phyloP scores from a whole-genome alignment of 1,140 invertebrate species.

The Euura lappo region DNA sequence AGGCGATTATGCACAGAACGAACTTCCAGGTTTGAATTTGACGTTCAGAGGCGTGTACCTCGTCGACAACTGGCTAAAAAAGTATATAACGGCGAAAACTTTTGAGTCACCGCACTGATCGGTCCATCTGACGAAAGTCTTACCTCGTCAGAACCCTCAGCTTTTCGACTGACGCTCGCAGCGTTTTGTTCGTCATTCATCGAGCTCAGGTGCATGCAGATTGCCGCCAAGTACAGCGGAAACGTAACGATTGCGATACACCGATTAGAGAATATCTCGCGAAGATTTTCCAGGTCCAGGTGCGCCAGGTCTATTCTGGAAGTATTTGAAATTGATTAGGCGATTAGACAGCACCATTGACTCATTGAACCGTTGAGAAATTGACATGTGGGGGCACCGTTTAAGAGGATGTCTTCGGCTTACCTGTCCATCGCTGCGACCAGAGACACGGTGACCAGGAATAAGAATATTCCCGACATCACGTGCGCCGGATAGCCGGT shows the following conservation, averaged over 20 bases:
- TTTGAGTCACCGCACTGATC: not conserved
- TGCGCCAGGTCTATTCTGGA: conserved; percentile 51
- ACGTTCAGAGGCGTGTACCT: conserved; percentile 45
- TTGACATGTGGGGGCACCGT: too few relatives aligned
- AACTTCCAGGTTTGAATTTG: conserved; percentile 48
- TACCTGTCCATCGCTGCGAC: not conserved
- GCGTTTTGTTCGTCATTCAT: not conserved
- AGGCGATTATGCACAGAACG: conserved; percentile 45
- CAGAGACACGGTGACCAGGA: not conserved
- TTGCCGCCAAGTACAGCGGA: conserved; percentile 47
- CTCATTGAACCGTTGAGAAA: too few relatives aligned
- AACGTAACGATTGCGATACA: conserved; percentile 43
- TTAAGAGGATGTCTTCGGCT: not conserved
- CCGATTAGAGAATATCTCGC: conserved; percentile 44
- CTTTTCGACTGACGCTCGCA: not conserved
- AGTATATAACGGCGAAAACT: conserved; percentile 8
- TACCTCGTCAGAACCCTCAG: not conserved
- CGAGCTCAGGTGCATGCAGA: conserved; percentile 26
- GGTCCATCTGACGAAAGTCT: not conserved
- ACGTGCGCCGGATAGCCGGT: too few relatives aligned
- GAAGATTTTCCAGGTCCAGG: conserved; percentile 42
- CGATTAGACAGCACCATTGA: conserved; percentile 10
- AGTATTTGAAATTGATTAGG: conserved; percentile 11
- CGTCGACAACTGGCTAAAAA: conserved; percentile 26
- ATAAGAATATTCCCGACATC: not conserved